Conservation (phyloP, 2,797 vertebrate species). For the Diglossa cyanea region DNA sequence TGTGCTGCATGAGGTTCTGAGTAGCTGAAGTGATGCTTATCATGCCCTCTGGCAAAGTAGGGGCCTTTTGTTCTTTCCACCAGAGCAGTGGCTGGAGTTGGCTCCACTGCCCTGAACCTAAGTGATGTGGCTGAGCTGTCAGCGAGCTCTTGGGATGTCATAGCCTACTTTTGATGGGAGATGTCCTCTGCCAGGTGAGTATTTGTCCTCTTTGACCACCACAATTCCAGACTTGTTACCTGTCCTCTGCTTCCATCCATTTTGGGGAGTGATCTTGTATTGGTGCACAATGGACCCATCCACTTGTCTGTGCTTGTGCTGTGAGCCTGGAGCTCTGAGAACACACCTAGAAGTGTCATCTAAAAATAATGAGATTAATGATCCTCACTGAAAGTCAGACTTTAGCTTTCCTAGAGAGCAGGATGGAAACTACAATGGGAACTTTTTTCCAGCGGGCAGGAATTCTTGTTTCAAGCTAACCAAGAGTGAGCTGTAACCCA, state of each 20-base stretch:
- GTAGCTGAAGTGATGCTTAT: neutral
- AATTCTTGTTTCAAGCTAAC: neutral
- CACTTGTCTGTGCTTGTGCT: neutral
- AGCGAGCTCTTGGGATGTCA: neutral
- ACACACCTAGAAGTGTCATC: neutral
- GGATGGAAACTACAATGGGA: neutral
- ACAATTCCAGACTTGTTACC: rapidly evolving
- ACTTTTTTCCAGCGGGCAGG: neutral
- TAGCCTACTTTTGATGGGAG: neutral
- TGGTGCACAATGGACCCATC: rapidly evolving
- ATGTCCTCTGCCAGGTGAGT: neutral
- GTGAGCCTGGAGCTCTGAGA: neutral
- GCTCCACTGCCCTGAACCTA: neutral
- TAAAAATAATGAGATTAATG: neutral
- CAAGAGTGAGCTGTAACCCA: neutral
- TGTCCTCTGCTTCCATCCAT: neutral
- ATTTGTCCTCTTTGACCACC: neutral
- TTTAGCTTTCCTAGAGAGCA: neutral
- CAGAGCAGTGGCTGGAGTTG: neutral
- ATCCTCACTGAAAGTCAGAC: neutral
- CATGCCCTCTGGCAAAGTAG: neutral
- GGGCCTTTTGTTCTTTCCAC: neutral
- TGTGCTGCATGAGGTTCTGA: neutral
- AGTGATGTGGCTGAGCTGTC: rapidly evolving
- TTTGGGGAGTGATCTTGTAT: neutral